A percentile compares a stretch with the other conserved stretches of the same genome.
Evolutionary conservation across 2,797 vertebrate genomes (phyloP).

Genomic region (Neosilurus mollespiculum): DNA sequence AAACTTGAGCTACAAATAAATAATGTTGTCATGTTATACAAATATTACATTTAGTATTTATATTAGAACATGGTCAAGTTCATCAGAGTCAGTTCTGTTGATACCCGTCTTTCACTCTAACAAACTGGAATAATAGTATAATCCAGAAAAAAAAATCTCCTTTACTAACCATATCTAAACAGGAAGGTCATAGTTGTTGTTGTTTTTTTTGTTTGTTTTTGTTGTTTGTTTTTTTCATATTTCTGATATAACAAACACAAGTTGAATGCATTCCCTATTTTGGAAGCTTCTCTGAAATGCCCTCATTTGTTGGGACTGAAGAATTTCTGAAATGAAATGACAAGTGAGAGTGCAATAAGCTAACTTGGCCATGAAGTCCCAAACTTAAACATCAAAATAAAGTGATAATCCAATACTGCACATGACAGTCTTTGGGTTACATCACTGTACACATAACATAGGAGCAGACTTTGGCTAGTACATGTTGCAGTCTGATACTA

Average conservation of each 20-base stretch:
- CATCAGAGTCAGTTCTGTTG: slow-evolving; percentile 34
- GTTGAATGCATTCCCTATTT: background rate
- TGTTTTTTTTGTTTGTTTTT: no score
- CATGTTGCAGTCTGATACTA: background rate
- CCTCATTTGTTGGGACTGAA: slow-evolving; percentile 43
- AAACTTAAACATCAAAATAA: background rate
- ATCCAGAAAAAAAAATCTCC: slow-evolving; percentile 26
- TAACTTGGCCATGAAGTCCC: background rate
- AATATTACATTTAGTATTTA: slow-evolving; percentile 61
- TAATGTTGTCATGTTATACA: slow-evolving; percentile 60
- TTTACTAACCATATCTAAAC: slow-evolving; percentile 27
- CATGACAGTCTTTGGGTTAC: background rate
- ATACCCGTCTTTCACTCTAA: slow-evolving; percentile 7
- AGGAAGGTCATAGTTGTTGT: background rate
- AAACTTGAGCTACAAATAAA: slow-evolving; percentile 63
- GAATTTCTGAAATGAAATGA: background rate
- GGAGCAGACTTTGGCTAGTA: background rate
- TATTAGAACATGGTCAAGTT: slow-evolving; percentile 51
- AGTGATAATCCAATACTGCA: background rate
- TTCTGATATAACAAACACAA: background rate
- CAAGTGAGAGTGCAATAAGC: slow-evolving; percentile 2
- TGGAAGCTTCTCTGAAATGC: slow-evolving; percentile 35
- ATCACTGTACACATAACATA: background rate
- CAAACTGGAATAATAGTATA: slow-evolving; percentile 4
- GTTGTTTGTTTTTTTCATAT: no score